Conservation (phyloP, 2,797 vertebrate species). For the Caiman crocodilus region DNA sequence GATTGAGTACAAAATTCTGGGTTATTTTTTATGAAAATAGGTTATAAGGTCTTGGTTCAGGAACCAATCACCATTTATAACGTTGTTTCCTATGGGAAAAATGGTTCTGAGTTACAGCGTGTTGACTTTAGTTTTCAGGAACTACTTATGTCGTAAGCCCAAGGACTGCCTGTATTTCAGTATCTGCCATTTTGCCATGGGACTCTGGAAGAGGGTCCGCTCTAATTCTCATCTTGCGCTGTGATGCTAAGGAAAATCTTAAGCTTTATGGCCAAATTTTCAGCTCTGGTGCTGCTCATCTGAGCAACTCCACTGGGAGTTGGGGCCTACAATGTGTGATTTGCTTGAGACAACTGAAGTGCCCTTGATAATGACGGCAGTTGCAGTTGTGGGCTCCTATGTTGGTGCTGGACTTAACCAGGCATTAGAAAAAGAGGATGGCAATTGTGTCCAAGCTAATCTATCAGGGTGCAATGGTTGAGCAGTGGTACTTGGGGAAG, state of each 20-base stretch:
- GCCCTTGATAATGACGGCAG: background rate
- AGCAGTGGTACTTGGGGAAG: background rate
- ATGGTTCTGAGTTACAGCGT: no score
- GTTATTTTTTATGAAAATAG: no score
- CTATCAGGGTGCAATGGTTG: background rate
- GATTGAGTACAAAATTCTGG: no score
- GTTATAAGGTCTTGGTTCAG: no score
- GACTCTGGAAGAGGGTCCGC: background rate
- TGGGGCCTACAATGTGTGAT: accelerated
- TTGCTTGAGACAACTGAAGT: background rate
- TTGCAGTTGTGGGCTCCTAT: background rate
- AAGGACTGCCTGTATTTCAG: background rate
- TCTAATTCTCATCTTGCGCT: background rate
- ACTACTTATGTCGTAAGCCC: no score
- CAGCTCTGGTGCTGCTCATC: background rate
- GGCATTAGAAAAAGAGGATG: background rate
- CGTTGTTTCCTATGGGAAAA: no score
- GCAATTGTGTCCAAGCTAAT: background rate
- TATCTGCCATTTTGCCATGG: background rate
- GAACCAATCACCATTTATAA: no score
- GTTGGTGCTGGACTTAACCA: background rate
- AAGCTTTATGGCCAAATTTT: background rate
- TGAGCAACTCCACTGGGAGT: no score
- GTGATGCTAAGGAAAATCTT: background rate
- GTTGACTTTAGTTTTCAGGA: no score